Evolutionary conservation across 2,888 invertebrate species (phyloP).

Genomic region (Biston stratarius): DNA sequence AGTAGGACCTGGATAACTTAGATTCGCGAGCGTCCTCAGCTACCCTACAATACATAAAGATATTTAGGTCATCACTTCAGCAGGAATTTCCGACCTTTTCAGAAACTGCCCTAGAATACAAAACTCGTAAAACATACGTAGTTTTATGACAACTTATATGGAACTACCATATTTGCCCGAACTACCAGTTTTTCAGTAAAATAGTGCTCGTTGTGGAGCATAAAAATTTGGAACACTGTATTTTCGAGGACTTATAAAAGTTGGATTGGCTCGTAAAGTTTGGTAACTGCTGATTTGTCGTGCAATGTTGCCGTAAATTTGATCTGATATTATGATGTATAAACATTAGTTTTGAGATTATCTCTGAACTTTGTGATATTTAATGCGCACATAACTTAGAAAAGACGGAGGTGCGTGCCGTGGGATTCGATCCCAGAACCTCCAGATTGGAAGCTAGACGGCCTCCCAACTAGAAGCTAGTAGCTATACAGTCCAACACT

Average conservation of each 20-base stretch:
- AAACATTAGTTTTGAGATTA: neutral
- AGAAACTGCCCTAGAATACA: constrained; percentile 7
- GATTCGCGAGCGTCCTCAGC: too few relatives aligned
- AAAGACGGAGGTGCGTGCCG: too few relatives aligned
- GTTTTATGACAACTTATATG: constrained; percentile 17
- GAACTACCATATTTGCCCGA: constrained; percentile 10
- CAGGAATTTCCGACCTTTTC: constrained; percentile 23
- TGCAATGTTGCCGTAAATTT: constrained; percentile 11
- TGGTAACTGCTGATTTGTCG: constrained; percentile 21
- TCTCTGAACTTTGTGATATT: too few relatives aligned
- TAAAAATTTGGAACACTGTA: constrained; percentile 17
- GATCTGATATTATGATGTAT: constrained; percentile 5
- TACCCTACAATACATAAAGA: neutral
- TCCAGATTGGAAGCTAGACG: too few relatives aligned
- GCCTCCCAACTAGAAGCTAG: too few relatives aligned
- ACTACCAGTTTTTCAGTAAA: constrained; percentile 11
- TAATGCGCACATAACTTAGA: too few relatives aligned
- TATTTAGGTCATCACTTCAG: constrained; percentile 40
- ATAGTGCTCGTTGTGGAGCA: constrained; percentile 17
- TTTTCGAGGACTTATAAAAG: constrained; percentile 26
- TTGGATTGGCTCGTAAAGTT: constrained; percentile 27
- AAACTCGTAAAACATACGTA: constrained; percentile 17
- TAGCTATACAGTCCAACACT: too few relatives aligned
- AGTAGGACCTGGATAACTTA: too few relatives aligned
- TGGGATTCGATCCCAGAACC: too few relatives aligned